Evolutionary conservation across 2,888 invertebrate genomes (phyloP).

Genomic region (Slavum lentiscoides): DNA sequence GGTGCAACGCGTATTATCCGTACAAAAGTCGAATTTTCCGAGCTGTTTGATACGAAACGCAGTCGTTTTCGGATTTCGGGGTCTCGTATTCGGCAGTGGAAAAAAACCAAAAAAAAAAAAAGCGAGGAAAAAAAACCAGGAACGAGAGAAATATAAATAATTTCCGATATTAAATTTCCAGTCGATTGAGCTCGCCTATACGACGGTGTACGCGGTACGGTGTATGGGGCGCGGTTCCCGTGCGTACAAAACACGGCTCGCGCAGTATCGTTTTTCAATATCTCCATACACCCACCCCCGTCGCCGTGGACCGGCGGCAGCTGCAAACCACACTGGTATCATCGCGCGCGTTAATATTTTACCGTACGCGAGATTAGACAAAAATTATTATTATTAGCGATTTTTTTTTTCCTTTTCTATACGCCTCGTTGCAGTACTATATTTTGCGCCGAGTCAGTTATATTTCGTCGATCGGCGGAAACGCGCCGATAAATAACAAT

Average conservation of each 20-base stretch:
- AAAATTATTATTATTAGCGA: neutral
- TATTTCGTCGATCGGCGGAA: conserved; percentile 30
- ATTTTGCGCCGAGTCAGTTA: conserved; percentile 45
- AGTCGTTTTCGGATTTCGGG: conserved; percentile 49
- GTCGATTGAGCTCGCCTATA: conserved; percentile 43
- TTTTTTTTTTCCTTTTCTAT: neutral
- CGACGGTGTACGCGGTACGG: too few relatives aligned
- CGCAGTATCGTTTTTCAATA: conserved; percentile 11
- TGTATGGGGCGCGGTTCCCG: neutral
- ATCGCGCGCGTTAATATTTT: conserved; percentile 9
- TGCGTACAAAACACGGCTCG: neutral
- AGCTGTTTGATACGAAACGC: conserved; percentile 51
- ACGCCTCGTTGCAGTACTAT: conserved; percentile 5
- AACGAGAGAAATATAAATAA: conserved; percentile 18
- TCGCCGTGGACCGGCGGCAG: conserved; percentile 2
- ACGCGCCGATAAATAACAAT: neutral
- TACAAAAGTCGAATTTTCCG: conserved; percentile 51
- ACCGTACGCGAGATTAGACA: neutral
- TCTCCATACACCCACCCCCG: conserved; percentile 5
- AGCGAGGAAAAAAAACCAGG: neutral
- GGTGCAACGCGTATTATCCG: conserved; percentile 11
- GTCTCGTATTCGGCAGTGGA: neutral
- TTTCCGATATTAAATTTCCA: conserved; percentile 51
- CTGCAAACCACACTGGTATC: conserved; percentile 46
- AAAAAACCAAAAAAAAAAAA: conserved; percentile 2